Evolutionary conservation across 2,888 invertebrate genomes (phyloP), one percentile per base, ranked within the genome.

Genomic region (Lymantria dispar): DNA sequence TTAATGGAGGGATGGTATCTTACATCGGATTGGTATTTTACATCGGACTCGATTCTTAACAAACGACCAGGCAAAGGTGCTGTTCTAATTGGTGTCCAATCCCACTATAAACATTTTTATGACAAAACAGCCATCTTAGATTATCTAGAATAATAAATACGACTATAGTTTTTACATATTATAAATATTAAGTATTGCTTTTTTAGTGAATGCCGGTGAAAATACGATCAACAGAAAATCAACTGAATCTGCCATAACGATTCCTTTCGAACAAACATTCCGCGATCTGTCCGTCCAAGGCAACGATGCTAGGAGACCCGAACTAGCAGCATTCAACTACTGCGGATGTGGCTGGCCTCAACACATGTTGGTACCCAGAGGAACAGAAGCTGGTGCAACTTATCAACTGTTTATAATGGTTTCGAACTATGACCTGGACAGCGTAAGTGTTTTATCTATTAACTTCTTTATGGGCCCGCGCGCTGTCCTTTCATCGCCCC

Each of bases 281-380:
- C 93, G 95, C 9, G 93, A 94, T 70, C 75, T 93, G 46, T 83
- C 87, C 7, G 52, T 50, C 0, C 81, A 80, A 58, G 74, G 72
- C 51, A 53, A 61, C 37, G 61, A 80, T 71, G 66, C 84, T 0
- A 80, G 90, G 11, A 77, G 92, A 0, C 87, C 83, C 0, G 83
- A 88, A 2, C 83, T 92, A 0, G 87, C 86, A 0, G 88, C 92
- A 62, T 95, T 95, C 86, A 95, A 95, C 84, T 96, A 95, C 92
- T 97, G 97, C 85, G 97, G 97, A 54, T 97, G 97, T 70, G 96
- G 97, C 45, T 97, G 97, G 96, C 97, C 97, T 0, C 94, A 96
- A 54, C 96, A 97, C 80, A 93, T 97, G 93, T 91, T 96, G 7
- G 63, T 96, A 31, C 95, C 96, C 0, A 95, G 94, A 81, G 97